These are phyloP conservation scores for Drosophila algonquin DNA, from an alignment of 2,888 invertebrate genomes.

Conservation along the genomic window DNA sequence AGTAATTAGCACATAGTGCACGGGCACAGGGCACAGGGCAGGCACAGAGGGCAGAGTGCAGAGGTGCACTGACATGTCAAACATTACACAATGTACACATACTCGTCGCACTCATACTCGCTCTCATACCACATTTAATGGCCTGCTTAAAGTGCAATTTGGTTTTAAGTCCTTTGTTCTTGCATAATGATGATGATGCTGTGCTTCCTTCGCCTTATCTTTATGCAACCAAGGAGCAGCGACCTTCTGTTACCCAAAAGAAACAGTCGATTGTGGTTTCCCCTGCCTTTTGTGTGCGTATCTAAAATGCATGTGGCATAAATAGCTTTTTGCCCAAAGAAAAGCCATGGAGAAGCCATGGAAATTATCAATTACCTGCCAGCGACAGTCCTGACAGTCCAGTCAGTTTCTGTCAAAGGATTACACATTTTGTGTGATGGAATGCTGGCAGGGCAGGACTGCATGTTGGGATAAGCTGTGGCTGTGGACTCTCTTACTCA, in stretches of 20 bases:
- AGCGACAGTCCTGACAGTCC: conserved; percentile 13
- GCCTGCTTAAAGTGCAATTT: conserved; percentile 74
- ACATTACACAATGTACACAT: conserved; percentile 20
- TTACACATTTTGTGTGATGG: no score
- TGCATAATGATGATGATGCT: conserved; percentile 65
- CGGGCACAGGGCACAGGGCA: neutral
- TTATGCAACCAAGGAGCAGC: conserved; percentile 23
- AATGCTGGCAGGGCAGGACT: neutral
- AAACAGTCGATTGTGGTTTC: conserved; percentile 4
- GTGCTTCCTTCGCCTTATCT: conserved; percentile 4
- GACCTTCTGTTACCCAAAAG: conserved; percentile 20
- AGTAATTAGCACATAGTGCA: conserved; percentile 73
- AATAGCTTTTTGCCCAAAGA: conserved; percentile 2
- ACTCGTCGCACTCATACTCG: neutral
- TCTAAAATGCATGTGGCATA: conserved; percentile 16
- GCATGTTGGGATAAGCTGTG: no score
- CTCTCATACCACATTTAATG: conserved; percentile 55
- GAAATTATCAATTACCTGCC: conserved; percentile 37
- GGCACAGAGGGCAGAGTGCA: no score
- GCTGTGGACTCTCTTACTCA: no score
- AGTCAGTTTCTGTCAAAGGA: conserved; percentile 3
- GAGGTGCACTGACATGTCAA: conserved; percentile 33
- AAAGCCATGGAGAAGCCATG: no score
- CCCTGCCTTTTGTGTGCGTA: neutral
- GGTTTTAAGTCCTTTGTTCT: conserved; percentile 63